phyloP scores from a whole-genome alignment of 2,113 vertebrate species.

The Chrysochloris asiatica region DNA sequence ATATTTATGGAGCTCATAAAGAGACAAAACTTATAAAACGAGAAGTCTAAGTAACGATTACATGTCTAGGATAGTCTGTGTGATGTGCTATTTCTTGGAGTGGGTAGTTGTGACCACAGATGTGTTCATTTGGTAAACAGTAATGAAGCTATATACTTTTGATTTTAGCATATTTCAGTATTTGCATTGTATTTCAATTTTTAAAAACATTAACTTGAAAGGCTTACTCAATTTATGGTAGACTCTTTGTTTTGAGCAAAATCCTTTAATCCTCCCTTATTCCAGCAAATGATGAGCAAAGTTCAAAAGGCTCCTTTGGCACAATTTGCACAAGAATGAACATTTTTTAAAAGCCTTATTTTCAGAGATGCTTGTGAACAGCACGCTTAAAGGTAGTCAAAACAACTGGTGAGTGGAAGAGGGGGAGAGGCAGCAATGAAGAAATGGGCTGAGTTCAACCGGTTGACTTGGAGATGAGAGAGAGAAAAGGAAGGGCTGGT shows the following conservation, averaged over 20 bases:
- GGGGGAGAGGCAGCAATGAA: too few relatives aligned
- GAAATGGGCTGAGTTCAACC: too few relatives aligned
- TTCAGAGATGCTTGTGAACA: background rate
- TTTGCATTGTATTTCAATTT: background rate
- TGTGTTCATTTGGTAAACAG: background rate
- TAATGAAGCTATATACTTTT: background rate
- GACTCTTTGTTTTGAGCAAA: slow-evolving; percentile 25
- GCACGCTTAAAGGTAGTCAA: background rate
- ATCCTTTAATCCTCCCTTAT: slow-evolving; percentile 35
- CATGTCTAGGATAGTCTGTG: background rate
- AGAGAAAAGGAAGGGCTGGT: too few relatives aligned
- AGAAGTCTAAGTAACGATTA: background rate
- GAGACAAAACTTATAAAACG: background rate
- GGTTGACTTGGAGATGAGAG: too few relatives aligned
- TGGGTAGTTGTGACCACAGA: background rate
- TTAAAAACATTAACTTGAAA: background rate
- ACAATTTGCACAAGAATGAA: background rate
- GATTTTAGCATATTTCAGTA: background rate
- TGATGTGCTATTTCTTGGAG: background rate
- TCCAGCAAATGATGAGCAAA: background rate
- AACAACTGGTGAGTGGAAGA: too few relatives aligned
- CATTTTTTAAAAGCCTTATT: background rate
- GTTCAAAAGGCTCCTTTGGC: background rate
- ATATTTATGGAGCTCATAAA: background rate
- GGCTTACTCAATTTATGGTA: background rate